These are phyloP conservation scores for Nibea albiflora DNA, from an alignment of 2,113 vertebrate species.

Conservation along the genomic window DNA sequence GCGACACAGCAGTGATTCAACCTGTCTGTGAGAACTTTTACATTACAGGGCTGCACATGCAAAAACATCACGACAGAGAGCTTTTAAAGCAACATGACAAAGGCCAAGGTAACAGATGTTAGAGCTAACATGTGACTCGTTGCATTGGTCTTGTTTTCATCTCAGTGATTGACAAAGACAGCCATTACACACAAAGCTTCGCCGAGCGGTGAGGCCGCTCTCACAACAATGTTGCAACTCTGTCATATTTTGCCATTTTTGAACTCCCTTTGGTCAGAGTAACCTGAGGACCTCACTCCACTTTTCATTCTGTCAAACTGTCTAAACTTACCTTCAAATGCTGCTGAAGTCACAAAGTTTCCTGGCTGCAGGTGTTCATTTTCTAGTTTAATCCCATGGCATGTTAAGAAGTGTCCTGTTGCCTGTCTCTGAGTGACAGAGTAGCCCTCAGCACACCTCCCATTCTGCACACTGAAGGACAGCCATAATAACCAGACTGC, in stretches of 20 bases:
- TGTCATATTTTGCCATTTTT: background rate
- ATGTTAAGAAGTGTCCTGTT: constrained; percentile 32
- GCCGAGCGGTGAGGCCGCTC: background rate
- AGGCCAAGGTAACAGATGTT: background rate
- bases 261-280: background rate
- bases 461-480: constrained; percentile 43
- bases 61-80: background rate
- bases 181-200: background rate
- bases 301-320: background rate
- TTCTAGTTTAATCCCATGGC: constrained; percentile 38
- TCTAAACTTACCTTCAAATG: constrained; percentile 44
- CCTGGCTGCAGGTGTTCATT: constrained; percentile 28
- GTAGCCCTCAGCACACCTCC: constrained; percentile 49
- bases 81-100: background rate
- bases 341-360: constrained; percentile 37
- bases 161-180: constrained; percentile 4
- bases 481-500: constrained; percentile 21
- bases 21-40: background rate
- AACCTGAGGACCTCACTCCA: background rate
- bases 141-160: constrained; percentile 6
- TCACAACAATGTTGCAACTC: background rate
- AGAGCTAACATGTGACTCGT: background rate
- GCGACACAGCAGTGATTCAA: background rate
- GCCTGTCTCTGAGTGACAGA: constrained; percentile 4
- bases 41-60: background rate